A percentile compares a stretch with the other conserved stretches of the same genome.
These are phyloP conservation scores for Mustelus asterias DNA, from an alignment of 2,113 vertebrate species.

Conservation along the genomic window DNA sequence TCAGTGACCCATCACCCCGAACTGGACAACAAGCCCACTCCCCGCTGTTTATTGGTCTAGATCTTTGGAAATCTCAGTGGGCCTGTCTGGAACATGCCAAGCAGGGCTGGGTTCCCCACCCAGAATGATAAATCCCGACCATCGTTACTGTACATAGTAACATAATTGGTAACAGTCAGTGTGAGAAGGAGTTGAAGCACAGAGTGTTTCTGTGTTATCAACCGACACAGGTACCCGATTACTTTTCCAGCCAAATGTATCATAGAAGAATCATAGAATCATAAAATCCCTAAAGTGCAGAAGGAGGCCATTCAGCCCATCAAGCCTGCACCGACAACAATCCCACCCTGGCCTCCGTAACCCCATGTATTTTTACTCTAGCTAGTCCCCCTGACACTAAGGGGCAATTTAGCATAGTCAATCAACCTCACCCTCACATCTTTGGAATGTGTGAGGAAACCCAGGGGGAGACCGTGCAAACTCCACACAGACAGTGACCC, in stretches of 20 bases:
- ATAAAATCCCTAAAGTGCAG: too few species aligned
- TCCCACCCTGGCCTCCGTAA: too few species aligned
- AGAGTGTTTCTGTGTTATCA: background rate
- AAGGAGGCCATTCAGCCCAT: too few species aligned
- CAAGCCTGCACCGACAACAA: too few species aligned
- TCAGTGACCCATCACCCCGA: background rate
- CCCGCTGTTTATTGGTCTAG: background rate
- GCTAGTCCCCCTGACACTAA: too few species aligned
- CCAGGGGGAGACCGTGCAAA: too few species aligned
- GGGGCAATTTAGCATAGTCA: too few species aligned
- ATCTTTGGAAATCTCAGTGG: background rate
- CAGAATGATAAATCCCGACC: background rate
- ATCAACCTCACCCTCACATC: too few species aligned
- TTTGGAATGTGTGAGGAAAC: too few species aligned
- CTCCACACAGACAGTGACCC: too few species aligned
- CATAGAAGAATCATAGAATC: too few species aligned
- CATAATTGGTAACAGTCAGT: background rate
- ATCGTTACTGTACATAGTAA: background rate
- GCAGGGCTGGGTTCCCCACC: background rate
- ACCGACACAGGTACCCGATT: background rate
- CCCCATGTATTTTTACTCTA: too few species aligned
- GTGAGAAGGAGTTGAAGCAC: background rate
- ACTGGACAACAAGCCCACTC: background rate
- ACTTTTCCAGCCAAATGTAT: background rate
- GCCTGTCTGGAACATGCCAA: background rate